Base-by-base conservation (phyloP, 2,888 invertebrate species). In the Agrotis clavis region DNA sequence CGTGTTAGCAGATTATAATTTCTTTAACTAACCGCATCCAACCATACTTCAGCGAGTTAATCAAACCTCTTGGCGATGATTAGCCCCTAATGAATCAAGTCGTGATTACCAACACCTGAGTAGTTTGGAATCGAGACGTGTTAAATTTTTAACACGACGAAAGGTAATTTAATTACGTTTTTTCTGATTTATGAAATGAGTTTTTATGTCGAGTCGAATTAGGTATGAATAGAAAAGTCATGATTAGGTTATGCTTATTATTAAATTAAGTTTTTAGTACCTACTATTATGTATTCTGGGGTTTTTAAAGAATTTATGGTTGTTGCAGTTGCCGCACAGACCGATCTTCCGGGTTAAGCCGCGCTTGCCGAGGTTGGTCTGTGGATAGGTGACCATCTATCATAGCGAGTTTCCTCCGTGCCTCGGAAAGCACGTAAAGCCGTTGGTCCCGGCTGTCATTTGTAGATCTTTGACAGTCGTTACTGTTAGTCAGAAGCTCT, bases 11-110 rank as follows among this genome's bases (percentile, higher is more conserved):
- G 67, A n/a, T 57, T 74, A 71, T 77, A 72, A 84, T 75, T 74
- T 57, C 69, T 71, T 50, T 68, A 76, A 76, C 67, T 78, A 76
- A 76, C 72, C 78, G 53, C 41, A 59, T 47, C 51, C n/a, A 67
- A 63, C 54, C 35, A 60, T 59, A 21, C 18, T 74, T 19, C 11
- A 62, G n/a, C 11, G 16, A 75, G 74, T 81, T 83, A 83, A 86
- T 86, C 78, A 86, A 83, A 75, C 68, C 65, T 79, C 65, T 71
- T 76, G 53, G 74, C 54, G 53, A 67, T 79, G 64, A 83, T 81
- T 82, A 74, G 69, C 59, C 47, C 59, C 41, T 61, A 77, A 74
- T 78, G 71, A 81, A 65, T 80, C 67, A 80, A 85, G 74, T 82
- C 53, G 51, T 72, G 74, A 84, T 68, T 79, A 57, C 35, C 41